Conservation (phyloP, 23 tunicate genomes). For the Phallusia fumigata region DNA sequence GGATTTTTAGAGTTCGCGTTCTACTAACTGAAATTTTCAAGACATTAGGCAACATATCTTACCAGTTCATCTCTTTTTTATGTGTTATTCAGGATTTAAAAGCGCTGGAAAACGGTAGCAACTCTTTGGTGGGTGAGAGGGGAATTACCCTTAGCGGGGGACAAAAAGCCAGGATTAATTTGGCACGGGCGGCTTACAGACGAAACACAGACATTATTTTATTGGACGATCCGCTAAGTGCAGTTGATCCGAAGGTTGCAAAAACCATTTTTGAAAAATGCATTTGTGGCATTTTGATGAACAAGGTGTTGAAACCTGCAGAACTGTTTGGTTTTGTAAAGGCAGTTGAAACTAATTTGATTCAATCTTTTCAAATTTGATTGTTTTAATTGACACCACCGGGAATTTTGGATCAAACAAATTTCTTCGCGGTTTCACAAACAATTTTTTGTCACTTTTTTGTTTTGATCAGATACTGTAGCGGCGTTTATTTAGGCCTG, state of each 20-base stretch:
- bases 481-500: neutral
- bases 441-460: too few species aligned
- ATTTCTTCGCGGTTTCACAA: too few species aligned
- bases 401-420: too few species aligned
- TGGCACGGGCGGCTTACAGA: conserved; percentile 83
- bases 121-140: conserved; percentile 62
- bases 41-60: too few species aligned
- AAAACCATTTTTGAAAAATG: conserved; percentile 59
- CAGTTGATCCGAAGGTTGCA: conserved; percentile 85
- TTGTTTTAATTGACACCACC: too few species aligned
- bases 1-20: too few species aligned
- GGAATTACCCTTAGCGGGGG: conserved; percentile 96
- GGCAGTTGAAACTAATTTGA: too few species aligned
- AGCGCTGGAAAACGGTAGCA: conserved; percentile 36
- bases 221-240: conserved; percentile 92
- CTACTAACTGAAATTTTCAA: too few species aligned
- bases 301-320: conserved; percentile 70
- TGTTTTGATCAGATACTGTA: neutral
- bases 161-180: conserved; percentile 87
- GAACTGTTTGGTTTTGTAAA: too few species aligned
- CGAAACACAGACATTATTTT: conserved; percentile 42
- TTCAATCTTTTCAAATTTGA: too few species aligned
- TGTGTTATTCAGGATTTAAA: neutral
- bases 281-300: conserved; percentile 61
- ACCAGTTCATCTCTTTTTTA: neutral